phyloP scores from a whole-genome alignment of 1,140 invertebrate species.

The Calosoma granatense region DNA sequence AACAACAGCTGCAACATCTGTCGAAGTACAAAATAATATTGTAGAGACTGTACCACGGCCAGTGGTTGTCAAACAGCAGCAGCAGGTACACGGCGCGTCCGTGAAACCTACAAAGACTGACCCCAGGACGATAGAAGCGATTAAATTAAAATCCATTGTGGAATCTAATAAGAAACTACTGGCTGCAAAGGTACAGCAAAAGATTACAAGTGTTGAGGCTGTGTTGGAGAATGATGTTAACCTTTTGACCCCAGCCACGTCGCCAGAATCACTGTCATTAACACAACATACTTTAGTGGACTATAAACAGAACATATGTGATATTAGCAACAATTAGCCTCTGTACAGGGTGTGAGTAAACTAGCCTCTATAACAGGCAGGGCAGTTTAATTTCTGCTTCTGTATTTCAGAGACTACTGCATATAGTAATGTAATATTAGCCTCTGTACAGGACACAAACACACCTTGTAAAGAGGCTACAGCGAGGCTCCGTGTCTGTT shows the following conservation, averaged over 20 bases:
- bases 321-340: no score
- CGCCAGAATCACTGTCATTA: conserved; percentile 38
- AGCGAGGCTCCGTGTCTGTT: no score
- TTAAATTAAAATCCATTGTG: neutral
- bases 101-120: neutral
- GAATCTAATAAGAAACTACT: neutral
- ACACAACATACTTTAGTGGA: no score
- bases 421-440: no score
- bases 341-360: no score
- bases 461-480: no score
- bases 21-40: neutral
- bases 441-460: no score
- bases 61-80: no score
- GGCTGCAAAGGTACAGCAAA: neutral
- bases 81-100: neutral
- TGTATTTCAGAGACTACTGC: no score
- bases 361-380: no score
- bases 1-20: neutral
- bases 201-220: neutral
- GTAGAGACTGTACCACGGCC: neutral
- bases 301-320: no score
- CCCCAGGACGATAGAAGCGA: neutral
- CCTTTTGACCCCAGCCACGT: conserved; percentile 42
- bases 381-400: no score
- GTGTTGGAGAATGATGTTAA: conserved; percentile 30